A percentile compares a stretch with the other conserved stretches of the same genome.
These are phyloP conservation scores for Anoura caudifer DNA, from an alignment of 2,113 vertebrate genomes.

Conservation along the genomic window DNA sequence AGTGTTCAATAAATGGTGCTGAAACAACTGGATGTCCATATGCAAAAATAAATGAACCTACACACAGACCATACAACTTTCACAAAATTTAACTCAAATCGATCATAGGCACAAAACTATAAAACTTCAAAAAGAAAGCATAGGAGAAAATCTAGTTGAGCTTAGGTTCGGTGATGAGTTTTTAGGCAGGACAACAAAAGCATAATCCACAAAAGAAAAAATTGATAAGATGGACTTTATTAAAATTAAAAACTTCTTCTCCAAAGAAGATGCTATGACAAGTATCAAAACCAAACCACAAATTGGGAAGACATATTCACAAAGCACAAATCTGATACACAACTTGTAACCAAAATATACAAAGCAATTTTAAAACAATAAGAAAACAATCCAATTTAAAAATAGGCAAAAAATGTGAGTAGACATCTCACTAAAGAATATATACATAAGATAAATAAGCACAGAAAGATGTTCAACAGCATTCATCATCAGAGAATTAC, in stretches of 20 bases:
- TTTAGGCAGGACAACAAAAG: not conserved
- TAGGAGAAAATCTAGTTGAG: not conserved
- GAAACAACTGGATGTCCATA: not conserved
- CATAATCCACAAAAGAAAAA: not conserved
- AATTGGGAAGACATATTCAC: not conserved
- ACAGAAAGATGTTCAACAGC: not conserved
- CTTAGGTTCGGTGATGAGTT: not conserved
- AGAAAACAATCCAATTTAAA: not conserved
- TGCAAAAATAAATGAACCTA: not conserved
- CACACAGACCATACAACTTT: not conserved
- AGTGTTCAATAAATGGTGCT: too few species aligned
- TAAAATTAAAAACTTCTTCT: not conserved
- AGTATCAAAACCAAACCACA: not conserved
- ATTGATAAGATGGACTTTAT: not conserved
- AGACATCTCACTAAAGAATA: not conserved
- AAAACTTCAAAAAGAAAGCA: not conserved
- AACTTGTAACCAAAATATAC: not conserved
- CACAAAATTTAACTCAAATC: not conserved
- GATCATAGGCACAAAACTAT: not conserved
- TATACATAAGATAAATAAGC: not conserved
- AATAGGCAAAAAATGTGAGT: not conserved
- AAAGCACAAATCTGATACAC: not conserved
- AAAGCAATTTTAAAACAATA: not conserved
- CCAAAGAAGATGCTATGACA: not conserved
- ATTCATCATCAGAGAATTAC: not conserved